A percentile compares a stretch with the other conserved stretches of the same genome.
These are phyloP conservation scores for Poeciliopsis paucimaculata DNA, from an alignment of 2,797 vertebrate species.

Conservation along the genomic window DNA sequence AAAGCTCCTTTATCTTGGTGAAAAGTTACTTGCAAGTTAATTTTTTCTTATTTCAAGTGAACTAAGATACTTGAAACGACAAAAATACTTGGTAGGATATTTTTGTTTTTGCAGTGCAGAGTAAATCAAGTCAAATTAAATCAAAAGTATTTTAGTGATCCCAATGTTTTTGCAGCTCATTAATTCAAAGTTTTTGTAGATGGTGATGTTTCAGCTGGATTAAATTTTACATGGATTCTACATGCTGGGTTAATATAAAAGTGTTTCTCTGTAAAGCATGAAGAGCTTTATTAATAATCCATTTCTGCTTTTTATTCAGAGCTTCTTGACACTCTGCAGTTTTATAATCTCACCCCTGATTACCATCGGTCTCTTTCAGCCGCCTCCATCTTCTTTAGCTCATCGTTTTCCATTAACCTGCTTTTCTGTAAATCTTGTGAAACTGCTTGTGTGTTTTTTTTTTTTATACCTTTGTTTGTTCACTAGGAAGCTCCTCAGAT, in stretches of 20 bases:
- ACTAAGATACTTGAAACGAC: too few species aligned
- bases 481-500: conserved; percentile 86
- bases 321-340: conserved; percentile 17
- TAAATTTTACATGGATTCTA: not conserved
- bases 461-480: conserved; percentile 55
- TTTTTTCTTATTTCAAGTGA: too few species aligned
- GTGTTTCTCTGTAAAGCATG: conserved; percentile 8
- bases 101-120: too few species aligned
- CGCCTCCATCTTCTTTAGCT: conserved; percentile 28
- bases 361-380: conserved; percentile 23
- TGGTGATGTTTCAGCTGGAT: not conserved
- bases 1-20: too few species aligned
- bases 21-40: too few species aligned
- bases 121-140: too few species aligned
- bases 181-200: too few species aligned
- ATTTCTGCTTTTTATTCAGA: conserved; percentile 6
- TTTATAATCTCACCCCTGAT: conserved; percentile 44
- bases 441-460: conserved; percentile 24
- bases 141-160: too few species aligned
- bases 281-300: conserved; percentile 26
- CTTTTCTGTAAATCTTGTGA: conserved; percentile 43
- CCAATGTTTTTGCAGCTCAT: too few species aligned
- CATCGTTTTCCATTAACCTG: conserved; percentile 48
- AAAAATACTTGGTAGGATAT: too few species aligned
- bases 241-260: not conserved